Evolutionary conservation across 2,113 vertebrate species (phyloP).

Genomic region (Oceanites oceanicus): DNA sequence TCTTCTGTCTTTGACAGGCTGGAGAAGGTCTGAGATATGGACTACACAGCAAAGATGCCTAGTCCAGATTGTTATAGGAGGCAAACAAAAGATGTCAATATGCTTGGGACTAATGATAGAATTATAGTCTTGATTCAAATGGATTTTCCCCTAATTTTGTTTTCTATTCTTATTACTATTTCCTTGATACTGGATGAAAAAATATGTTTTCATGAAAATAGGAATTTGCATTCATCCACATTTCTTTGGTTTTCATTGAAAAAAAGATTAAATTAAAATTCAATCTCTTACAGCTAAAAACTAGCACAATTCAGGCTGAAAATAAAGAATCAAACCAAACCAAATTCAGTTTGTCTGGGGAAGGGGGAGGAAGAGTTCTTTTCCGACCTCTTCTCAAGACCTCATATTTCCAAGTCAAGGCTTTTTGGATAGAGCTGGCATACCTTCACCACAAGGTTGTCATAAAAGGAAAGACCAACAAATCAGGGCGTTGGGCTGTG

Average conservation of each 20-base stretch:
- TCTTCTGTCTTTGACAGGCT: neutral
- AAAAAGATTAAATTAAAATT: neutral
- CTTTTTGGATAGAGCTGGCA: neutral
- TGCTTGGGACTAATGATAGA: neutral
- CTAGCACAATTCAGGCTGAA: neutral
- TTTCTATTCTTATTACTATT: neutral
- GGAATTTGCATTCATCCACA: neutral
- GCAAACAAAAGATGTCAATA: neutral
- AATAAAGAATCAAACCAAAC: neutral
- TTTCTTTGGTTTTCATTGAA: neutral
- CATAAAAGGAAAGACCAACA: neutral
- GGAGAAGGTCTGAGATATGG: neutral
- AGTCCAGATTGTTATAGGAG: neutral
- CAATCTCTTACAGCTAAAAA: neutral
- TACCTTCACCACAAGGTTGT: neutral
- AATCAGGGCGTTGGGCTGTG: accelerated
- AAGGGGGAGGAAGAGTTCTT: neutral
- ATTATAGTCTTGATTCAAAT: neutral
- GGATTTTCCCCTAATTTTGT: neutral
- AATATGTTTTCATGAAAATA: neutral
- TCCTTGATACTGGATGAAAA: neutral
- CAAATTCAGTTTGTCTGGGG: neutral
- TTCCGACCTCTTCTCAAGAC: neutral
- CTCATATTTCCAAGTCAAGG: neutral
- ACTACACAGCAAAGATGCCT: neutral